Base-by-base conservation (phyloP, 35 echinoderm and acorn worm genomes). In the Holothuria glaberrima region DNA sequence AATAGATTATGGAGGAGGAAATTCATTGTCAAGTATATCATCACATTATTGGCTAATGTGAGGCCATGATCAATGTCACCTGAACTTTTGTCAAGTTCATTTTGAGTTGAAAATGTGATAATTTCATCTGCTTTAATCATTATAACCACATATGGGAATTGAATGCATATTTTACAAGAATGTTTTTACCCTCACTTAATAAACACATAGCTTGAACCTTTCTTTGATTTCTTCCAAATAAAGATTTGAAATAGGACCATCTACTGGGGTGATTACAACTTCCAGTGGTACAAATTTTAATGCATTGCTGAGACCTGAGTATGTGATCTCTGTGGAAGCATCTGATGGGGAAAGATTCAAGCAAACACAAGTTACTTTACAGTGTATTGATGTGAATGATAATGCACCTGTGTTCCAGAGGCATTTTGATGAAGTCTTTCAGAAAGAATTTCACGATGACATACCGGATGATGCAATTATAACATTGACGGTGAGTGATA, bases 321-420 rank as follows among this genome's bases (percentile, higher is more conserved):
- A 75, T 19, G 14, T 75, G 33, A 44, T 75, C 33, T 44, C 33
- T 41, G 71, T 75, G 10, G 71, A 75, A 41, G 71, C 71, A 9
- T 75, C 71, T 18, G 71, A 75, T 41, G 71, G 46, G 1, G 22
- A 18, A 0, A 44, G 71, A 44, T 1, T 75, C 16, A 19, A 18
- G n/a, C 71, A 41, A 12, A 41, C 31, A 41, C 31, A 41, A 22
- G 71, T 75, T 10, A 48, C 71, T 12, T 75, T 75, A 44, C 32
- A 0, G 10, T 75, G 71, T 75, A 19, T 19, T 9, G 71, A 75
- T 75, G 71, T 75, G 18, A 75, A 75, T 75, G 71, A 75, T 30
- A 75, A 75, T 41, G 32, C 32, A 21, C 71, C 71, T 0, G 22
- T 17, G 16, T 75, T 75, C 35, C 71, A 44, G 14, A 75, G 71